phyloP scores from a whole-genome alignment of 2,888 invertebrate genomes.

The Hypercompe scribonia region DNA sequence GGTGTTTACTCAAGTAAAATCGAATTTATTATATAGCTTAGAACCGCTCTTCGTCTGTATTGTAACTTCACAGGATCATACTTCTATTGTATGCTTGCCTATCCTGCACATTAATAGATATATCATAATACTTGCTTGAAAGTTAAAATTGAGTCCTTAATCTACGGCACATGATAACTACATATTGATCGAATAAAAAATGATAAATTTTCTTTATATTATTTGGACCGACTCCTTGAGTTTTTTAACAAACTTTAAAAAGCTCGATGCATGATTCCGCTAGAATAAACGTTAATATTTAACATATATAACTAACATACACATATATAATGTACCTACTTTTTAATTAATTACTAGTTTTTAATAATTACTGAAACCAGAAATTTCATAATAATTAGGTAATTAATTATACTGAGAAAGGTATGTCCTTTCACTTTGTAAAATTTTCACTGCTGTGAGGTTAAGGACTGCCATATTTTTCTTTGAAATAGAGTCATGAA shows the following conservation, averaged over 20 bases:
- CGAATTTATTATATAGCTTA: not conserved
- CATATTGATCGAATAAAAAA: too few species aligned
- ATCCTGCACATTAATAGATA: too few species aligned
- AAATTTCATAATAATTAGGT: not conserved
- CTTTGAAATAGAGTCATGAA: constrained; percentile 60
- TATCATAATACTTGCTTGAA: too few species aligned
- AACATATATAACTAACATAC: too few species aligned
- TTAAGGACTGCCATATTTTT: constrained; percentile 58
- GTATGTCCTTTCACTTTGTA: constrained; percentile 38
- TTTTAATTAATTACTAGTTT: not conserved
- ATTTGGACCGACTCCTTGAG: too few species aligned
- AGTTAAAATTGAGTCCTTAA: too few species aligned
- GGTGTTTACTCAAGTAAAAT: not conserved
- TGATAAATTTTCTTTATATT: too few species aligned
- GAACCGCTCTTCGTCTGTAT: not conserved
- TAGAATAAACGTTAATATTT: too few species aligned
- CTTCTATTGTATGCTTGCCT: not conserved
- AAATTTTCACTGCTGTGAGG: constrained; percentile 58
- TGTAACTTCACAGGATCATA: not conserved
- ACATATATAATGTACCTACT: too few species aligned
- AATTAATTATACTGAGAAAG: not conserved
- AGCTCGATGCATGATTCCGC: too few species aligned
- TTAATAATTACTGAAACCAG: not conserved
- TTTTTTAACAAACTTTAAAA: too few species aligned
- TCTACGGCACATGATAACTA: too few species aligned